Evolutionary conservation across 1,140 invertebrate species (phyloP).

Genomic region (Trichoplusia ni): DNA sequence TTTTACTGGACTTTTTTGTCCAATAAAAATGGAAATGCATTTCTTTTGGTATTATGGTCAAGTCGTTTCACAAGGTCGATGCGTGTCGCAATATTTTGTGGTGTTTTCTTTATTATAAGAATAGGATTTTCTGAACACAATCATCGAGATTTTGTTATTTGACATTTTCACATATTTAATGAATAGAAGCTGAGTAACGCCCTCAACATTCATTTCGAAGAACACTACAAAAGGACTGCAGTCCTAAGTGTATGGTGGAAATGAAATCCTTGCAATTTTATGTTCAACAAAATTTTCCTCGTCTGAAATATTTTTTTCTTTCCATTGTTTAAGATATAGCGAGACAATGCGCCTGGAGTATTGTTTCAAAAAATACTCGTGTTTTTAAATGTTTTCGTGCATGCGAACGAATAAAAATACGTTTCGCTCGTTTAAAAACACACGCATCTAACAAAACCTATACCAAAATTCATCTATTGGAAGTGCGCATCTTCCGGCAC

Average conservation of each 20-base stretch:
- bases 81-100: neutral
- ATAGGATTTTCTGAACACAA: too few species aligned
- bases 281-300: slow-evolving; percentile 3
- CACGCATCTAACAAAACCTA: neutral
- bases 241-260: too few species aligned
- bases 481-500: slow-evolving; percentile 16
- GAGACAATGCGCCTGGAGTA: slow-evolving; percentile 17
- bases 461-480: slow-evolving; percentile 17
- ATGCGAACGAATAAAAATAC: neutral
- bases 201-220: neutral
- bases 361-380: slow-evolving; percentile 16
- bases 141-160: too few species aligned
- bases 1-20: slow-evolving; percentile 20
- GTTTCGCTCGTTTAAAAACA: neutral
- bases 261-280: slow-evolving; percentile 10
- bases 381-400: neutral
- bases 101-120: neutral
- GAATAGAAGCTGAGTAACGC: neutral
- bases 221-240: too few species aligned
- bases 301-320: slow-evolving; percentile 7
- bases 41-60: neutral
- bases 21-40: slow-evolving; percentile 27
- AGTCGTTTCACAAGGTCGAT: slow-evolving; percentile 23
- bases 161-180: neutral
- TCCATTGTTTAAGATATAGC: slow-evolving; percentile 17